Evolutionary conservation across 2,888 invertebrate genomes (phyloP), one percentile per base, ranked within the genome.

Genomic region (Cephus nigrinus): DNA sequence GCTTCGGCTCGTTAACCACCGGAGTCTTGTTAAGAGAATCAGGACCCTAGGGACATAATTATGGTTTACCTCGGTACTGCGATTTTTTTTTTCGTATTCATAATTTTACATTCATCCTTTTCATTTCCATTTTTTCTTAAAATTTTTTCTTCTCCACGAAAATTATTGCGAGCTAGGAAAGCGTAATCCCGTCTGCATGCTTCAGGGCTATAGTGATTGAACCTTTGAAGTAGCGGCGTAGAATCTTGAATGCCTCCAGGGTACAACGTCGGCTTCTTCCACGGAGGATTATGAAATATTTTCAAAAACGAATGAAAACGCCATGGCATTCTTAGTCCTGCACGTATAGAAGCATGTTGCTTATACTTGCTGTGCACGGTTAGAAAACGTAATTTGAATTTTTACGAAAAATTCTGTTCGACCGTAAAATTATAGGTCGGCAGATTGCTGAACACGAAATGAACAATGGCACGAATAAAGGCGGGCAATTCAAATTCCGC

Each of bases 231-330:
- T 55, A 55, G 55, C 23, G 0, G 15, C 55, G 55, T 23, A 55
- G 32, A 31, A 71, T 33, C 71, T 31, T 33, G 31, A 71, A 71
- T 33, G 71, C 71, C 71, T 31, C 31, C 32, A 12, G 32, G 71
- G 71, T 33, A 71, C 1, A 23, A 31, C 71, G 71, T 71, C 71
- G 31, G 71, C 31, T 71, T 33, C 32, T 71, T 12, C 71, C 4
- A 32, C 71, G 71, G 11, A 71, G 15, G 12, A 71, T 71, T 71
- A 71, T 33, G 71, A 71, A 71, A 71, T 71, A 71, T 71, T 31
- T 71, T 71, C 31, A 33, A 71, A 71, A 71, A 71, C 9, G 40
- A 55, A 55, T 5, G 40, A 55, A 23, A 9, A 23, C 55, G 23
- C 55, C 55, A 55, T 23, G 55, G 55, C 23, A 55, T 55, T 55